Evolutionary conservation across 2,888 invertebrate genomes (phyloP), one percentile per base, ranked within the genome.

Genomic region (Caenorhabditis wallacei): DNA sequence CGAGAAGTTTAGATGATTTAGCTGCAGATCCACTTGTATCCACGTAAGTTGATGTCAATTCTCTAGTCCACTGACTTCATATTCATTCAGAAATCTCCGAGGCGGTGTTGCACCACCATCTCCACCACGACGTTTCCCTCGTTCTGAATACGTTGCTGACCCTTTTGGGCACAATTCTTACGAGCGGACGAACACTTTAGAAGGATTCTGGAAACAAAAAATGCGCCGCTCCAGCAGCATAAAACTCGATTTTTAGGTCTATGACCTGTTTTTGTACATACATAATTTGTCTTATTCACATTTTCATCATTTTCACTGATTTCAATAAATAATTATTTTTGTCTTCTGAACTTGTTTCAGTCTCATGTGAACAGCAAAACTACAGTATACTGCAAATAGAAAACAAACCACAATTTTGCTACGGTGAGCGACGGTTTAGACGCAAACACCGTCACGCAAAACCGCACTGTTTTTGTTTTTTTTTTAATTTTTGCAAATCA

Each of bases 201-300:
- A 88, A 79, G 86, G 86, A 48, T 88, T 89, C 68, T 88, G 87
- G 88, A 87, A 85, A 70, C 83, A 86, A 66, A 82, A 83, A 83
- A 72, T 82, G 68, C 76, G 84, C 37, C 82, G 84, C 69, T 72
- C 80, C 64, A 80, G 80, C 82, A 82, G 82, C 66, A 82, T 84
- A 8, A 76, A 80, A 66, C 82, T 84, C 57, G 76, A 84, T 82
- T 84, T 84, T 63, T 84, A 80, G 75, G 68, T 57, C 70, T 75
- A n/a, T 79, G 69, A 70, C 43, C 35, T 3, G 1, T 8, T 24
- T 1, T 4, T 24, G n/a, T 30, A 22, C 8, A 20, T 37, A 48
- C n/a, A 2, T 53, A 72, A 16, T 20, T 59, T 57, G 61, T 37
- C 61, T 13, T 26, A 20, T 70, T 13, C 20, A n/a, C 18, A 53